Conservation (phyloP, 2,113 vertebrate genomes). For the Brachirus orientalis region DNA sequence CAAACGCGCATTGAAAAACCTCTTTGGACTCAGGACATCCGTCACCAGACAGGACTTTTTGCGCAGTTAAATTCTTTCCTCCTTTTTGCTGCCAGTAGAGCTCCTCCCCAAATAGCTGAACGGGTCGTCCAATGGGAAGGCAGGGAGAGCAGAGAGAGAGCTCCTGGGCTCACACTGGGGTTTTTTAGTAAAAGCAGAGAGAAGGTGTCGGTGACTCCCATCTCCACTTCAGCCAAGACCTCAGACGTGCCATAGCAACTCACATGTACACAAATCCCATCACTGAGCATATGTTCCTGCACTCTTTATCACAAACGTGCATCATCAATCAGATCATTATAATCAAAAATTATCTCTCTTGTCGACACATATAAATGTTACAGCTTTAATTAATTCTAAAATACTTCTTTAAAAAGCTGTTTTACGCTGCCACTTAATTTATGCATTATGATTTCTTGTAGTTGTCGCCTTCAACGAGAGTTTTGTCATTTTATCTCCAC, state of each 20-base stretch:
- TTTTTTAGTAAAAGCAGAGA: constrained; percentile 33
- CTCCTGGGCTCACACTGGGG: constrained; percentile 82
- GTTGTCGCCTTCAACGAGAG: neutral
- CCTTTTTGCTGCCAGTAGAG: constrained; percentile 75
- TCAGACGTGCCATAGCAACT: constrained; percentile 57
- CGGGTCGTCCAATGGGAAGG: constrained; percentile 82
- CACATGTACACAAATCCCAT: constrained; percentile 42
- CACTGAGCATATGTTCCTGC: constrained; percentile 12
- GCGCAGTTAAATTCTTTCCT: constrained; percentile 90
- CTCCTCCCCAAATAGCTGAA: constrained; percentile 78
- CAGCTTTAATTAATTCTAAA: neutral
- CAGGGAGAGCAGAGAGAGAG: constrained; percentile 37
- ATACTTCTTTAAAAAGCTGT: neutral
- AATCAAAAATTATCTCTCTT: no score
- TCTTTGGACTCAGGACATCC: constrained; percentile 95
- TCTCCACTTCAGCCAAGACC: constrained; percentile 62
- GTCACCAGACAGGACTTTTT: constrained; percentile 93
- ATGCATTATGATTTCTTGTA: neutral
- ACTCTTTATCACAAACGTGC: neutral
- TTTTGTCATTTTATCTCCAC: no score
- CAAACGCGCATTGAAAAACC: constrained; percentile 88
- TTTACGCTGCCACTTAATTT: neutral
- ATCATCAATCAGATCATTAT: neutral
- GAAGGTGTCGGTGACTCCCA: constrained; percentile 80
- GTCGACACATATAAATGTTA: neutral